Percentiles rank a stretch among this genome's conserved stretches.
Conservation (phyloP, 53 echinoderm and acorn worm species). For the Arbacia lixula region DNA sequence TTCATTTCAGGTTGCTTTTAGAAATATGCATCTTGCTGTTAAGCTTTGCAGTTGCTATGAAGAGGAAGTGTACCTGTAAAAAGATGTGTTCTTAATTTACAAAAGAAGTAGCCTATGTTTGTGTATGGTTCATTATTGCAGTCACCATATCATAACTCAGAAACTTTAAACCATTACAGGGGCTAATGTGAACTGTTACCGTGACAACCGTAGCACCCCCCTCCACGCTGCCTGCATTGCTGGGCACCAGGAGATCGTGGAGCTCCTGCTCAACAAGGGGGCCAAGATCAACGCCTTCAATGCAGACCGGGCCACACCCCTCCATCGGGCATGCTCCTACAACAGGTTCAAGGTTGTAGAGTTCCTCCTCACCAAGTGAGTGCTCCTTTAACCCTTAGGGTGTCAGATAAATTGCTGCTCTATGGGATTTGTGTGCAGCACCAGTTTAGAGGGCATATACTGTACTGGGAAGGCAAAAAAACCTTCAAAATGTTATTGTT, state of each 20-base stretch:
- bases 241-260: conserved; percentile 80
- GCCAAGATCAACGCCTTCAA: conserved; percentile 77
- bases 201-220: conserved; percentile 79
- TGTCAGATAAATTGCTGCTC: no score
- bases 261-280: conserved; percentile 66
- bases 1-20: no score
- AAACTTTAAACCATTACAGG: conserved; percentile 39
- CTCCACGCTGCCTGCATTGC: conserved; percentile 83
- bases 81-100: no score
- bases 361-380: conserved; percentile 79
- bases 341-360: conserved; percentile 83
- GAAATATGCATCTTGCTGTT: no score
- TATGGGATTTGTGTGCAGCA: no score
- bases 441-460: no score
- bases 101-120: no score
- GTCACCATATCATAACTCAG: not conserved
- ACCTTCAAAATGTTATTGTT: no score
- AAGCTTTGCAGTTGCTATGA: no score
- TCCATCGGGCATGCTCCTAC: conserved; percentile 79
- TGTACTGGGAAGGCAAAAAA: no score
- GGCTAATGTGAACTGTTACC: conserved; percentile 80
- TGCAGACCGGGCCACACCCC: conserved; percentile 73
- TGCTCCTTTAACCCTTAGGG: not conserved
- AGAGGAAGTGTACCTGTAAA: no score
- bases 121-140: not conserved